These are phyloP conservation scores for Tetranychus cinnabarinus DNA, from an alignment of 1,140 invertebrate species.

Conservation along the genomic window DNA sequence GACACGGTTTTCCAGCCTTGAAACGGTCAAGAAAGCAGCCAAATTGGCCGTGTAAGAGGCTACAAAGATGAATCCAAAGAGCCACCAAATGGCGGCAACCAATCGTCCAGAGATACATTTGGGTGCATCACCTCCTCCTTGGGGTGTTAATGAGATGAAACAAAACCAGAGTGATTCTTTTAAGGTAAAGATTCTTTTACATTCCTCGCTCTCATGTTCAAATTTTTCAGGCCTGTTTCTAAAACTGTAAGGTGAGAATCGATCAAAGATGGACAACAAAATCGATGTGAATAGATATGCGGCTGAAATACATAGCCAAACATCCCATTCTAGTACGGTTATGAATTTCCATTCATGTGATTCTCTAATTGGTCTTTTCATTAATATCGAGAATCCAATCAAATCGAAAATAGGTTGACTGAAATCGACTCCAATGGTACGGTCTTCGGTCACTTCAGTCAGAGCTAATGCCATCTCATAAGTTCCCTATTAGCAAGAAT, in stretches of 20 bases:
- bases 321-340: slow-evolving; percentile 77
- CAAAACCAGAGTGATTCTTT: slow-evolving; percentile 94
- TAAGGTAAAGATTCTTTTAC: slow-evolving; percentile 41
- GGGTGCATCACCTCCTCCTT: slow-evolving; percentile 74
- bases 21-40: slow-evolving; percentile 78
- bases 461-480: slow-evolving; percentile 47
- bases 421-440: slow-evolving; percentile 80
- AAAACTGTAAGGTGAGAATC: not conserved
- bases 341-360: slow-evolving; percentile 89
- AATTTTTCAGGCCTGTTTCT: not conserved
- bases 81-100: slow-evolving; percentile 88
- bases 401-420: slow-evolving; percentile 85
- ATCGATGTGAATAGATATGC: slow-evolving; percentile 1
- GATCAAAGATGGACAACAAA: not conserved
- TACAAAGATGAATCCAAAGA: slow-evolving; percentile 91
- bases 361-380: slow-evolving; percentile 47
- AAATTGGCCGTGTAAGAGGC: slow-evolving; percentile 91
- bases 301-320: slow-evolving; percentile 40
- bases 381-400: slow-evolving; percentile 75
- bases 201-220: not conserved
- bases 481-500: not conserved
- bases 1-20: slow-evolving; percentile 65
- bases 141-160: slow-evolving; percentile 82
- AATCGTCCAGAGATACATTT: slow-evolving; percentile 74
- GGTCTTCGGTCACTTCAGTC: slow-evolving; percentile 72